These are phyloP conservation scores for Dusona sp. DNA, from an alignment of 2,888 invertebrate species.

Conservation along the genomic window DNA sequence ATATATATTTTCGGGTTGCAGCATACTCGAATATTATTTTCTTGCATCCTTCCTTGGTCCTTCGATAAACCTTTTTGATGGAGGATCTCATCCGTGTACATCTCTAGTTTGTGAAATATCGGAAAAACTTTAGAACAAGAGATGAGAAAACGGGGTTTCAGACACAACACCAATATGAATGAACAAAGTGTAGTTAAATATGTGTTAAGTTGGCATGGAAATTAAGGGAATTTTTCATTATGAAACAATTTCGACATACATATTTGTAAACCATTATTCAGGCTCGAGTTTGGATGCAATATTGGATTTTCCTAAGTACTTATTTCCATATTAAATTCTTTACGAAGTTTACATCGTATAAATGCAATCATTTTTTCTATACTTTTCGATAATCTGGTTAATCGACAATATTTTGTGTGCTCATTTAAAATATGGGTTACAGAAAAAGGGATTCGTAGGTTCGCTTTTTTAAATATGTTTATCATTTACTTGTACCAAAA, in stretches of 20 bases:
- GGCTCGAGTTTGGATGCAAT: not conserved
- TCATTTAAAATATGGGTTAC: too few relatives aligned
- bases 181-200: not conserved
- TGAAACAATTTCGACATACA: not conserved
- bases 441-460: not conserved
- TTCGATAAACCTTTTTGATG: conserved; percentile 32
- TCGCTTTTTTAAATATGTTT: not conserved
- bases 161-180: not conserved
- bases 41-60: conserved; percentile 26
- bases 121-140: conserved; percentile 1
- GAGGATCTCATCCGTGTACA: conserved; percentile 23
- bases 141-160: not conserved
- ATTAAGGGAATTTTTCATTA: not conserved
- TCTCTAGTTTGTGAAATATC: conserved; percentile 36
- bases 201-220: not conserved
- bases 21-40: conserved; percentile 33
- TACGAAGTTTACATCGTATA: not conserved
- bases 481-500: not conserved
- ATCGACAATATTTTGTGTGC: not conserved
- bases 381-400: not conserved
- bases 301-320: not conserved
- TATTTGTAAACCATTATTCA: not conserved
- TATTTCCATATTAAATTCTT: not conserved
- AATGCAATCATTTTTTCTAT: not conserved
- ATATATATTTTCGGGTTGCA: not conserved